A percentile compares a stretch with the other conserved stretches of the same genome.
phyloP scores from a whole-genome alignment of 2,797 vertebrate species.

The Rhabdomys pumilio region DNA sequence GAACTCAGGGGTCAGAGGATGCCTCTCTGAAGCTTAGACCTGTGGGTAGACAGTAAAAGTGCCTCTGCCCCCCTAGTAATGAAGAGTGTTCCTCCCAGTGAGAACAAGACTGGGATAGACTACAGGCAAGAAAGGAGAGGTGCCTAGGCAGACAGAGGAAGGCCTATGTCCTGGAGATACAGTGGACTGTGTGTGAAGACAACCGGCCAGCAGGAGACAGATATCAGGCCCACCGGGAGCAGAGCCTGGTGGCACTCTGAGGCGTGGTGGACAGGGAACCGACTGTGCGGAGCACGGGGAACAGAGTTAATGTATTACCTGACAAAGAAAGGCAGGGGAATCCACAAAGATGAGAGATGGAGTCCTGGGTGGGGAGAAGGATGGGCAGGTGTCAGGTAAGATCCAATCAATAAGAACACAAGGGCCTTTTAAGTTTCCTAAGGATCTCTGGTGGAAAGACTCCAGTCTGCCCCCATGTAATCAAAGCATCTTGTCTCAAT shows the following conservation, averaged over 20 bases:
- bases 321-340: not conserved
- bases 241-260: not conserved
- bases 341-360: not conserved
- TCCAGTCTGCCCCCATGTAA: not conserved
- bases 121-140: no score
- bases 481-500: not conserved
- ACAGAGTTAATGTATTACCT: not conserved
- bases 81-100: not conserved
- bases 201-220: not conserved
- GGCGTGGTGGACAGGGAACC: not conserved
- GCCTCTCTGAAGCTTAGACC: not conserved
- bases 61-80: not conserved
- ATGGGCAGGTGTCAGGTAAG: not conserved
- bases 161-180: no score
- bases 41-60: not conserved
- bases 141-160: not conserved
- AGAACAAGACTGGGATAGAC: not conserved
- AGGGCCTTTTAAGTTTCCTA: not conserved
- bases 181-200: fast-evolving
- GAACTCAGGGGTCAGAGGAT: not conserved
- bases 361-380: fast-evolving
- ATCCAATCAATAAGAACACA: not conserved
- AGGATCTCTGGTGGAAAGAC: not conserved
- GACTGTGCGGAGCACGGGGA: not conserved
- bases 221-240: not conserved